phyloP scores from a whole-genome alignment of 30 jellyfish, hydroid and myxozoan species.

The Pelagia noctiluca region DNA sequence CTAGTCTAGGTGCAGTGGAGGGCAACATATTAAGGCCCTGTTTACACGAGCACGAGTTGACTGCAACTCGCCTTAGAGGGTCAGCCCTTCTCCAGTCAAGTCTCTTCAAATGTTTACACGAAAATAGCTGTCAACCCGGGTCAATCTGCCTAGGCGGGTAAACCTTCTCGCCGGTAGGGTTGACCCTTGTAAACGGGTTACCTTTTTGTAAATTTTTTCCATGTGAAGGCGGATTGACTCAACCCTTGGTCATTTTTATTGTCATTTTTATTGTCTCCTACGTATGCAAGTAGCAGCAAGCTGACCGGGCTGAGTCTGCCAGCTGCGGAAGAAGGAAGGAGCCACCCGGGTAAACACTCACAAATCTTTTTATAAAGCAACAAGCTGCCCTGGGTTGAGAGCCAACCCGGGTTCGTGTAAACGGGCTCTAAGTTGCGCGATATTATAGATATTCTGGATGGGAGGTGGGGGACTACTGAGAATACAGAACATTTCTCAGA shows the following conservation, averaged over 20 bases:
- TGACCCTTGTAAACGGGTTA: conserved; percentile 21
- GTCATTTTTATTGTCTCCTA: not conserved
- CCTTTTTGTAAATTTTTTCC: conserved; percentile 13
- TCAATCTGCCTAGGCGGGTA: conserved; percentile 24
- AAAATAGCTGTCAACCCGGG: conserved; percentile 21
- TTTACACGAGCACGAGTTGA: conserved; percentile 21
- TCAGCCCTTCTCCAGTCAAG: conserved; percentile 27
- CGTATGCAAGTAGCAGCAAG: not conserved
- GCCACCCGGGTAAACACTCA: not conserved
- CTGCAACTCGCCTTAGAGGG: conserved; percentile 30
- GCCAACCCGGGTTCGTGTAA: conserved; percentile 10
- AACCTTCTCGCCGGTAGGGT: conserved; percentile 39
- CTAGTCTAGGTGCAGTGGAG: conserved; percentile 39
- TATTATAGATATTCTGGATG: too few species aligned
- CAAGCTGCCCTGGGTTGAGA: conserved; percentile 6
- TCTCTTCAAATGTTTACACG: conserved; percentile 20
- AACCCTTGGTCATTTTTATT: conserved; percentile 4
- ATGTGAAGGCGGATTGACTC: conserved; percentile 24
- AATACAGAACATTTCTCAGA: too few species aligned
- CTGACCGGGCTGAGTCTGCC: conserved; percentile 12
- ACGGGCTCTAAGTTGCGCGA: too few species aligned
- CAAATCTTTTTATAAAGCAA: not conserved
- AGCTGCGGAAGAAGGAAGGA: not conserved
- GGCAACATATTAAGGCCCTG: too few species aligned
- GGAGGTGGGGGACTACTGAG: too few species aligned